These are phyloP conservation scores for Listronotus bonariensis DNA, from an alignment of 1,140 invertebrate species.

Conservation along the genomic window DNA sequence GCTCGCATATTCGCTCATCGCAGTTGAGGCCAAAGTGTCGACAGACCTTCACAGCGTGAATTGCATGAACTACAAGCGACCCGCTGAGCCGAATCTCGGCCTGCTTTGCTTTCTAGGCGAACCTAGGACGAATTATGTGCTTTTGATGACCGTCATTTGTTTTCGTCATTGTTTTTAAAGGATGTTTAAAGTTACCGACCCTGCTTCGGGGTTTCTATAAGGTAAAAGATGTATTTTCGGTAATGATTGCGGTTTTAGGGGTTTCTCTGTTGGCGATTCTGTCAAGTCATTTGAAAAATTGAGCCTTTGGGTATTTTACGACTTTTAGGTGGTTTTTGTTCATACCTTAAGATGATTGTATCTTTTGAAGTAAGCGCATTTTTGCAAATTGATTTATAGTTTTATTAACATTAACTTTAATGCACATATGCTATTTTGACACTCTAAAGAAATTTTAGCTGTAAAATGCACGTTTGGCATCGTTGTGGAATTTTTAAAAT, in stretches of 20 bases:
- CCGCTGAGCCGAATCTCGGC: slow-evolving; percentile 24
- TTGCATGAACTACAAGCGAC: slow-evolving; percentile 39
- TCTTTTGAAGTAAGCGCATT: no score
- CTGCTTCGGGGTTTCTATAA: not conserved
- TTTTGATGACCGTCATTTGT: slow-evolving; percentile 37
- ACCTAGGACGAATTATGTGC: slow-evolving; percentile 31
- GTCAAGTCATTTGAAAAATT: slow-evolving; percentile 18
- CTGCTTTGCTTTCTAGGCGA: slow-evolving; percentile 27
- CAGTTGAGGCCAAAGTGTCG: slow-evolving; percentile 39
- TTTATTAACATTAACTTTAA: no score
- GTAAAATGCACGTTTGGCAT: no score
- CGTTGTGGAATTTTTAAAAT: no score
- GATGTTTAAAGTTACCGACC: slow-evolving; percentile 13
- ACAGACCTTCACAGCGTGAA: slow-evolving; percentile 40
- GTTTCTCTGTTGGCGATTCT: slow-evolving; percentile 16
- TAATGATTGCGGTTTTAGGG: slow-evolving; percentile 10
- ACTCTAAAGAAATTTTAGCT: no score
- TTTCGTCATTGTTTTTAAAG: slow-evolving; percentile 33
- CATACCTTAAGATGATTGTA: no score
- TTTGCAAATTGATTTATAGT: no score
- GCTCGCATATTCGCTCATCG: slow-evolving; percentile 22
- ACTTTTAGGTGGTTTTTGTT: not conserved
- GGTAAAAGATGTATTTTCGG: no score
- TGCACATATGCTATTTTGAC: no score
- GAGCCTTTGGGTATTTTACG: slow-evolving; percentile 11